These are phyloP conservation scores for Teleogryllus occipitalis DNA, from an alignment of 1,140 invertebrate species.

Conservation along the genomic window DNA sequence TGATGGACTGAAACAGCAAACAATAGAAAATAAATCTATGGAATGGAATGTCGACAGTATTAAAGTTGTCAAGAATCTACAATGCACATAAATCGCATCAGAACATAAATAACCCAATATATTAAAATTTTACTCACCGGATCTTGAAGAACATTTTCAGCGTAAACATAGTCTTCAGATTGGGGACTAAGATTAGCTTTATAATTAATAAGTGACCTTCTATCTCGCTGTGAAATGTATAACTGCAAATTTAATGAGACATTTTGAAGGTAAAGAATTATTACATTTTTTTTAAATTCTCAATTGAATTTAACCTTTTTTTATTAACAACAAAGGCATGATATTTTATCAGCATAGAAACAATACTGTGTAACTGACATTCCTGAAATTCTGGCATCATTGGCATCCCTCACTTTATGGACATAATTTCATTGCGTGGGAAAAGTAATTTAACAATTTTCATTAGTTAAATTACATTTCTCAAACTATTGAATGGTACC, in stretches of 20 bases:
- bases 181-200: constrained; percentile 37
- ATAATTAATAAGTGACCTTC: constrained; percentile 37
- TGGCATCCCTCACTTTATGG: neutral
- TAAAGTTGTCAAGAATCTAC: too few relatives aligned
- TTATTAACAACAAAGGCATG: neutral
- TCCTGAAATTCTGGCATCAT: neutral
- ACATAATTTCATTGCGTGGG: too few relatives aligned
- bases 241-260: constrained; percentile 32
- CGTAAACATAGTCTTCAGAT: constrained; percentile 40
- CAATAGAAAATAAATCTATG: too few relatives aligned
- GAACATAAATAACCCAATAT: neutral
- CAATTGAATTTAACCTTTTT: neutral
- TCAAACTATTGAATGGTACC: too few relatives aligned
- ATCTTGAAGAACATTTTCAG: constrained; percentile 37
- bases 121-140: constrained; percentile 24
- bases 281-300: neutral
- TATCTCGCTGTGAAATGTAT: constrained; percentile 39
- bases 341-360: too few relatives aligned
- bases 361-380: neutral
- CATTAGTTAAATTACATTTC: too few relatives aligned
- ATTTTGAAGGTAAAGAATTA: constrained; percentile 16
- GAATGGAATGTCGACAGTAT: too few relatives aligned
- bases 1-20: neutral
- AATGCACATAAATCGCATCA: too few relatives aligned
- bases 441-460: too few relatives aligned